Conservation (phyloP, 1,140 invertebrate genomes). For the Papilio aristodemus region DNA sequence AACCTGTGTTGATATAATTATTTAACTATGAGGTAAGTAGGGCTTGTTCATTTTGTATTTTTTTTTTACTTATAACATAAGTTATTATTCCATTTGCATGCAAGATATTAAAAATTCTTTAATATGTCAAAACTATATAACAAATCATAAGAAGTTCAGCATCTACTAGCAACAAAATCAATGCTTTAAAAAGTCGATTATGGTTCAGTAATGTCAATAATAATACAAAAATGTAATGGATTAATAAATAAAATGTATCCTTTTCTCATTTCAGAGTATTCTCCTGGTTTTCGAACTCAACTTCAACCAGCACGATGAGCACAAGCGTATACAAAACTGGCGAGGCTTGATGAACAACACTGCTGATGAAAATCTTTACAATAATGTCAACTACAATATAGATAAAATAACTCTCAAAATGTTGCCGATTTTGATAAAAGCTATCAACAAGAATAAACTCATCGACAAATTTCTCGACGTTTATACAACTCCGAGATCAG, state of each 20-base stretch:
- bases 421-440: constrained; percentile 60
- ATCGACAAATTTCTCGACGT: constrained; percentile 53
- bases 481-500: constrained; percentile 43
- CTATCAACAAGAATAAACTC: constrained; percentile 54
- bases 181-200: too few species aligned
- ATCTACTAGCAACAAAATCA: too few species aligned
- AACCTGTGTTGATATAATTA: not conserved
- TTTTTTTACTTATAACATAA: not conserved
- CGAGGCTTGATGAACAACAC: constrained; percentile 54
- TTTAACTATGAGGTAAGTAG: not conserved
- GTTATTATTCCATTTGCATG: not conserved
- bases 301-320: constrained; percentile 40
- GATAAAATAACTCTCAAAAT: constrained; percentile 56
- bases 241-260: constrained; percentile 23
- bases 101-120: too few species aligned
- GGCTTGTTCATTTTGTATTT: not conserved
- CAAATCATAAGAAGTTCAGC: too few species aligned
- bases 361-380: constrained; percentile 41
- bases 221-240: too few species aligned
- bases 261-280: constrained; percentile 56
- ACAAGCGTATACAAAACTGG: constrained; percentile 50
- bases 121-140: too few species aligned
- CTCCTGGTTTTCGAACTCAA: constrained; percentile 63
- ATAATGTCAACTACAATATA: constrained; percentile 52
- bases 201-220: too few species aligned